These are phyloP conservation scores for Anthopleura sola DNA, from an alignment of 64 coral and sea anemone genomes.

Conservation along the genomic window DNA sequence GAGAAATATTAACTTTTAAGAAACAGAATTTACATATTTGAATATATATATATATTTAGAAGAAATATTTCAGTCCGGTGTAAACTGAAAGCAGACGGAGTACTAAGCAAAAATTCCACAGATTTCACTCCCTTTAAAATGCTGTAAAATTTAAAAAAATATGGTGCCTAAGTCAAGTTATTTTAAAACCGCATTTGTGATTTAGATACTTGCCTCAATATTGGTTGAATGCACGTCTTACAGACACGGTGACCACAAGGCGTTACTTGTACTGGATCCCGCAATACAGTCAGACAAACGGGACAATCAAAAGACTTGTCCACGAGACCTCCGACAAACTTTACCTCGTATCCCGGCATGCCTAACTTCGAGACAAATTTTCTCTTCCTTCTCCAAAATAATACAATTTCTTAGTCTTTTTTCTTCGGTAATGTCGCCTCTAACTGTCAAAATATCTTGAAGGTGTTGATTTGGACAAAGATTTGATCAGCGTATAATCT, in stretches of 20 bases:
- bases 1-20: too few species aligned
- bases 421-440: neutral
- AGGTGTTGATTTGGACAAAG: too few species aligned
- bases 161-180: too few species aligned
- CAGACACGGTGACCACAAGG: slow-evolving; percentile 95
- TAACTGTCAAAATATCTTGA: too few species aligned
- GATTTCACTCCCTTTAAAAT: too few species aligned
- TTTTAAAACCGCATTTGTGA: too few species aligned
- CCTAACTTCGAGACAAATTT: neutral
- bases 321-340: slow-evolving; percentile 48
- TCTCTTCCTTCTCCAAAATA: neutral
- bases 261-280: slow-evolving; percentile 91
- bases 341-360: slow-evolving; percentile 93
- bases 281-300: slow-evolving; percentile 80
- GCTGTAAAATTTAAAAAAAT: too few species aligned
- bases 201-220: slow-evolving; percentile 54
- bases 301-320: slow-evolving; percentile 98
- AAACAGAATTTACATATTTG: too few species aligned
- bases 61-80: neutral
- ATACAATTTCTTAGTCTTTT: neutral
- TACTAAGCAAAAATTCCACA: too few species aligned
- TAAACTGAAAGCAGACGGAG: too few species aligned
- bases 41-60: neutral
- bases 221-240: slow-evolving; percentile 88
- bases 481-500: too few species aligned